A percentile compares a stretch with the other conserved stretches of the same genome.
Evolutionary conservation across 2,888 invertebrate species (phyloP).

Genomic region (Noctua janthe): DNA sequence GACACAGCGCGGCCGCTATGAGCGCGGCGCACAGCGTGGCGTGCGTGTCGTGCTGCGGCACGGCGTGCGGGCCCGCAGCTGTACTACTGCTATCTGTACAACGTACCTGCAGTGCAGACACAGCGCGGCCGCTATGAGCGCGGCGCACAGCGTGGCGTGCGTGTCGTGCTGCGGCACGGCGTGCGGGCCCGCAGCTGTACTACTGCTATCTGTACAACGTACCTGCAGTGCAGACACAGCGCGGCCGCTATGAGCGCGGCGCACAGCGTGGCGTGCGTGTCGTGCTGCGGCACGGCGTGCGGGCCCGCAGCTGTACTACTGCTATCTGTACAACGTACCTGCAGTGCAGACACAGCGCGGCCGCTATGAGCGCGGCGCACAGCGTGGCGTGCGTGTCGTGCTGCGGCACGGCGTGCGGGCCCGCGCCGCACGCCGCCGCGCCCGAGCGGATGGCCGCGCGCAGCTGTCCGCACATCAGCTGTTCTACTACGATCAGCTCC

Average conservation of each 20-base stretch:
- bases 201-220: too few species aligned
- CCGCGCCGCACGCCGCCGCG: slow-evolving; percentile 64
- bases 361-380: slow-evolving; percentile 76
- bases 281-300: slow-evolving; percentile 27
- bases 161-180: slow-evolving; percentile 46
- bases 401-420: slow-evolving; percentile 45
- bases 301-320: too few species aligned
- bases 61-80: not conserved
- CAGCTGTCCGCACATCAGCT: slow-evolving; percentile 76
- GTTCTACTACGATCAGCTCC: slow-evolving; percentile 86
- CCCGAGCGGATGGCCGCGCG: slow-evolving; percentile 42
- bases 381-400: slow-evolving; percentile 61
- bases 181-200: not conserved
- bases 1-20: slow-evolving; percentile 80
- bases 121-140: slow-evolving; percentile 81
- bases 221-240: slow-evolving; percentile 81
- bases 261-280: slow-evolving; percentile 60
- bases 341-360: slow-evolving; percentile 80
- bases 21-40: slow-evolving; percentile 70
- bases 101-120: slow-evolving; percentile 80
- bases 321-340: slow-evolving; percentile 68
- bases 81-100: too few species aligned
- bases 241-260: slow-evolving; percentile 81
- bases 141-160: slow-evolving; percentile 63
- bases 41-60: slow-evolving; percentile 60